A percentile compares a stretch with the other conserved stretches of the same genome.
phyloP scores from a whole-genome alignment of 92 coral and sea anemone species.

The Umimayanthus chanpuru region DNA sequence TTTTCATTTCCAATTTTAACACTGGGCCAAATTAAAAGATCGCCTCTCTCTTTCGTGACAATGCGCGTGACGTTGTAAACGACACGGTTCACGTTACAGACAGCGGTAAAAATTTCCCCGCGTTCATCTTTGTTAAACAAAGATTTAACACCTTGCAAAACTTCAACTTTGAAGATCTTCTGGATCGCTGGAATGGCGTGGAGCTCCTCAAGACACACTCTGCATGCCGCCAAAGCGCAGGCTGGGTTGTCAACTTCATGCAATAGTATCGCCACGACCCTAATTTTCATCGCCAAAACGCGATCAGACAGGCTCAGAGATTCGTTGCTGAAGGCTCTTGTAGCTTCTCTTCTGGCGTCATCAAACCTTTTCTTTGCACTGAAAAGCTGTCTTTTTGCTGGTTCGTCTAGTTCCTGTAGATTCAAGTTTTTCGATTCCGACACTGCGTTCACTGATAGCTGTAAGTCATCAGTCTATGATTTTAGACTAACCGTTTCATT shows the following conservation, averaged over 20 bases:
- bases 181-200: slow-evolving; percentile 48
- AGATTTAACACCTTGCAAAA: slow-evolving; percentile 7
- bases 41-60: neutral
- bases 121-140: slow-evolving; percentile 43
- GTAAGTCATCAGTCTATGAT: too few species aligned
- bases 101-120: slow-evolving; percentile 29
- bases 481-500: too few species aligned
- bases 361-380: slow-evolving; percentile 50
- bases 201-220: slow-evolving; percentile 48
- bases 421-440: too few species aligned
- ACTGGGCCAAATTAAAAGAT: slow-evolving; percentile 19
- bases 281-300: slow-evolving; percentile 52
- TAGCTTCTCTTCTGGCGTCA: slow-evolving; percentile 56
- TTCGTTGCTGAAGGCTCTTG: slow-evolving; percentile 63
- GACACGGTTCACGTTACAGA: slow-evolving; percentile 39
- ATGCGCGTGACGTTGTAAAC: slow-evolving; percentile 32
- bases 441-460: too few species aligned
- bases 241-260: slow-evolving; percentile 45
- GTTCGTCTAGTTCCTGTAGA: slow-evolving; percentile 7
- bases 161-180: slow-evolving; percentile 1
- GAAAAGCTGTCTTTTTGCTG: neutral
- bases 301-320: slow-evolving; percentile 54
- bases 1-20: neutral
- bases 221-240: slow-evolving; percentile 38
- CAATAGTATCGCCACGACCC: slow-evolving; percentile 63